Percentiles rank a stretch among this genome's conserved stretches.
Evolutionary conservation across 2,888 invertebrate species (phyloP).

Genomic region (Stictocephala bisonia): DNA sequence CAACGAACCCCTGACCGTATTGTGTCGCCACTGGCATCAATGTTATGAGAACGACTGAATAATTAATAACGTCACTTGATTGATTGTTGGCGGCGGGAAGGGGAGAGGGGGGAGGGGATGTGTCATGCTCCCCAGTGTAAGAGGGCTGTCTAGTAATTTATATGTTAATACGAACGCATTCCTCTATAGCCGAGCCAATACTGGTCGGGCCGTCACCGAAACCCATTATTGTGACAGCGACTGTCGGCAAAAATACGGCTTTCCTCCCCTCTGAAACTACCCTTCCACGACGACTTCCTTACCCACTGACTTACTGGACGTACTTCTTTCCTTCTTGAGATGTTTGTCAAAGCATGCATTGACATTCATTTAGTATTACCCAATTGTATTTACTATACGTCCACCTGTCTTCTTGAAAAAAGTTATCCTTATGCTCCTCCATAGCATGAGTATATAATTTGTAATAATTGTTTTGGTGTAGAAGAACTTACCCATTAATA

Average conservation of each 20-base stretch:
- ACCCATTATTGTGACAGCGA: constrained; percentile 31
- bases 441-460: no score
- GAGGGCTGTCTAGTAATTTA: constrained; percentile 48
- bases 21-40: constrained; percentile 7
- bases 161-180: constrained; percentile 53
- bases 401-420: no score
- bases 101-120: constrained; percentile 27
- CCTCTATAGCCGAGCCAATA: constrained; percentile 37
- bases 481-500: no score
- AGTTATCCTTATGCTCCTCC: no score
- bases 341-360: no score
- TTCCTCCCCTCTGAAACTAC: neutral
- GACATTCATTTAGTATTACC: no score
- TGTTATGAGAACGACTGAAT: constrained; percentile 35
- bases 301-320: constrained; percentile 44
- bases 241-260: constrained; percentile 34
- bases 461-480: no score
- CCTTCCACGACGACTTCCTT: constrained; percentile 33
- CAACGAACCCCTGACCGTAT: no score
- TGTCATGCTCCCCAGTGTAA: constrained; percentile 40
- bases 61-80: constrained; percentile 27
- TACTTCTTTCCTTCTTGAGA: no score
- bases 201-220: constrained; percentile 9
- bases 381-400: no score
- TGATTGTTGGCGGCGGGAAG: constrained; percentile 6